Percentiles rank a stretch among this genome's conserved stretches.
Conservation (phyloP, 2,113 vertebrate genomes). For the Protobothrops flavoviridis region DNA sequence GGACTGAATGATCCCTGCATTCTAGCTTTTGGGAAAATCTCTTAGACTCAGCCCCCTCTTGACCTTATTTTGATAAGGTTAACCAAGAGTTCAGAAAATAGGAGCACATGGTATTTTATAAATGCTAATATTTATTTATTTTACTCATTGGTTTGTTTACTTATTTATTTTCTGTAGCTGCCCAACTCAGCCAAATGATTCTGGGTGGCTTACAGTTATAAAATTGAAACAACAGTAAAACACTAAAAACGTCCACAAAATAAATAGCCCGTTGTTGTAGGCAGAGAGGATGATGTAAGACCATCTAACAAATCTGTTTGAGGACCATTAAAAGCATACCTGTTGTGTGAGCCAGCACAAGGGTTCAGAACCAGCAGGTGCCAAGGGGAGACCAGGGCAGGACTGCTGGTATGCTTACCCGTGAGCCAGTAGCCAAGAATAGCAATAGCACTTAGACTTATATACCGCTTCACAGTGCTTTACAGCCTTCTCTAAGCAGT, state of each 20-base stretch:
- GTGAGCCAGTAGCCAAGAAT: background rate
- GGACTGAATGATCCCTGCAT: background rate
- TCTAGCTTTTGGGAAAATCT: background rate
- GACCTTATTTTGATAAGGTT: background rate
- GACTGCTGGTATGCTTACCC: background rate
- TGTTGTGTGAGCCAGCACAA: background rate
- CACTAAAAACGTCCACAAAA: background rate
- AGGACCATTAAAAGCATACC: background rate
- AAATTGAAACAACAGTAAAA: background rate
- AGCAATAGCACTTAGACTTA: background rate
- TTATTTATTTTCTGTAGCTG: background rate
- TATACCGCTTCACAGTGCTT: background rate
- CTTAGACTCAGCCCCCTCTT: background rate
- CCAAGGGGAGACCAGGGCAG: background rate
- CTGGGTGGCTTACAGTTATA: background rate
- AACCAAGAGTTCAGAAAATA: background rate
- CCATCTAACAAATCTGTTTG: background rate
- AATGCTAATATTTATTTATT: background rate
- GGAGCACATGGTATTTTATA: background rate
- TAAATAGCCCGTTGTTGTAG: background rate
- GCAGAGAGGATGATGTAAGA: background rate
- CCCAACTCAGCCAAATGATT: background rate
- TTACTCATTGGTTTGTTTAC: background rate
- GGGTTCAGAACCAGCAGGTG: background rate
- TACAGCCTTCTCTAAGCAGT: background rate